phyloP scores from a whole-genome alignment of 2,113 vertebrate species.

The Buteo buteo region DNA sequence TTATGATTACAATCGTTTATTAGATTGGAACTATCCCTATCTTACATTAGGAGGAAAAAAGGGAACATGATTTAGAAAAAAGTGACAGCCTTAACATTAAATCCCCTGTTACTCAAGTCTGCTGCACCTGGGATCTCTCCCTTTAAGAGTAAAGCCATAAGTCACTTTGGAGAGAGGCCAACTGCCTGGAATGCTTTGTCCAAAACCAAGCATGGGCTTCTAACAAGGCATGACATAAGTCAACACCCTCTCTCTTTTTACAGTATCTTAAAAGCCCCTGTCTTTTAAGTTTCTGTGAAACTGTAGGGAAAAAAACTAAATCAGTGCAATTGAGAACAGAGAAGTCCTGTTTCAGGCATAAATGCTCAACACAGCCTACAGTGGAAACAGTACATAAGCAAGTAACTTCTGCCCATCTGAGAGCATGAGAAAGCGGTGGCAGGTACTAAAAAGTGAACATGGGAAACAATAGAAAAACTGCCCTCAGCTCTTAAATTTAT shows the following conservation, averaged over 20 bases:
- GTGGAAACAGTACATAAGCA: not conserved
- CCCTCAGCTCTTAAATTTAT: not conserved
- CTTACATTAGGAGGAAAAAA: not conserved
- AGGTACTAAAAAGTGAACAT: not conserved
- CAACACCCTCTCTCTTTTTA: not conserved
- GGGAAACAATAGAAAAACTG: not conserved
- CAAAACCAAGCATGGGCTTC: not conserved
- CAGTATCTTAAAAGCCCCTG: not conserved
- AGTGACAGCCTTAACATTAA: not conserved
- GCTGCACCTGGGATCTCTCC: not conserved
- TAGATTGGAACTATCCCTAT: not conserved
- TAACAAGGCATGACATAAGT: not conserved
- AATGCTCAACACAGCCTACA: not conserved
- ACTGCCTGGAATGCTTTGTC: not conserved
- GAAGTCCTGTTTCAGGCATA: not conserved
- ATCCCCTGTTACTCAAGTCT: not conserved
- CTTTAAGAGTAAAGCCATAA: not conserved
- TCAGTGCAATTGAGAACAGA: not conserved
- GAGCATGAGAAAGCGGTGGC: not conserved
- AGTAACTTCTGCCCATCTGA: not conserved
- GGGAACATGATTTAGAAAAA: not conserved
- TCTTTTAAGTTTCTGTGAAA: too few species aligned
- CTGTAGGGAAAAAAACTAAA: not conserved
- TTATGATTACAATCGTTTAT: not conserved
- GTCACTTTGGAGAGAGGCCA: not conserved